phyloP scores from a whole-genome alignment of 2,113 vertebrate species.

The Polypterus senegalus region DNA sequence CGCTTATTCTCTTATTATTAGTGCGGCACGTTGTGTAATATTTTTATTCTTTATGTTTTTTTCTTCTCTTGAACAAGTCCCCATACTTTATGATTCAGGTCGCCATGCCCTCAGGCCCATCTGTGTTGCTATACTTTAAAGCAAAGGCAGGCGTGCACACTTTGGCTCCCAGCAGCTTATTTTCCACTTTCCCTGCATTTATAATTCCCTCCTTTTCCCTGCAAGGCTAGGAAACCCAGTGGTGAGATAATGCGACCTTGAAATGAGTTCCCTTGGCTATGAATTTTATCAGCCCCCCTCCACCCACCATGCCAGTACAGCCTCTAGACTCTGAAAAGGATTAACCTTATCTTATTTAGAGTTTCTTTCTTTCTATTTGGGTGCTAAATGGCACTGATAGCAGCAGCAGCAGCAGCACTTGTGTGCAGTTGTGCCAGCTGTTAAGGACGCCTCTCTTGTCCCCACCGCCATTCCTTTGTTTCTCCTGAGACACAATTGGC shows the following conservation, averaged over 20 bases:
- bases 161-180: constrained; percentile 31
- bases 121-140: too few species aligned
- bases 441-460: background rate
- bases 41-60: too few species aligned
- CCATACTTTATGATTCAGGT: too few species aligned
- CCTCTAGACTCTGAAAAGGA: constrained; percentile 2
- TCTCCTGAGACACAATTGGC: background rate
- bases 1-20: too few species aligned
- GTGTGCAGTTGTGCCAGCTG: constrained; percentile 9
- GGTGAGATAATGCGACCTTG: constrained; percentile 54
- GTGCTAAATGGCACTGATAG: constrained; percentile 10
- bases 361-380: constrained; percentile 11
- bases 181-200: constrained; percentile 36
- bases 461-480: background rate
- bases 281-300: constrained; percentile 31
- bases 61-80: too few species aligned
- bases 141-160: too few species aligned
- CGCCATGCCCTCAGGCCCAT: too few species aligned
- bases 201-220: constrained; percentile 22
- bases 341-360: constrained; percentile 17
- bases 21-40: too few species aligned
- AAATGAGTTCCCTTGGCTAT: constrained; percentile 36
- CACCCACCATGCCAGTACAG: background rate
- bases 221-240: constrained; percentile 42
- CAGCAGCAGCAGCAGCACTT: constrained; percentile 10